Base-by-base conservation (phyloP, 2,888 invertebrate genomes). In the Dolichopus griseipennis region DNA sequence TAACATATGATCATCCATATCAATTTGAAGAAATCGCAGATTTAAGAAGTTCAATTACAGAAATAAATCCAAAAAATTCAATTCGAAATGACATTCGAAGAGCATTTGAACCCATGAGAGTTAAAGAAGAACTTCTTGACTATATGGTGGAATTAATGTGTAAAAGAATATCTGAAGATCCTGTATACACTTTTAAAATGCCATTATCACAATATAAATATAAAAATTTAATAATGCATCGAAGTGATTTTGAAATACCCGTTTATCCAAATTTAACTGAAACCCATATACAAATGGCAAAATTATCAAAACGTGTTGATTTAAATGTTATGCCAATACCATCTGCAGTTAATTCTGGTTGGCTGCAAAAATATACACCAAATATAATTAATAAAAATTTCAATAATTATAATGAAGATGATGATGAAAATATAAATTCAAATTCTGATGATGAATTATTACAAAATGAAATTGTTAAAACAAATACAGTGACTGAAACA, bases 211-310 rank as follows among this genome's bases (percentile, higher is more conserved):
- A 69, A 34, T 66, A 65, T 41, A 41, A 34, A 10, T 64, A 64
- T 65, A 62, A 64, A 27, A 63, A 27, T 18, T 41, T 76, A 7
- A 73, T 70, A 22, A 78, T 79, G 75, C 72, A 74, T 21, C 75
- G 78, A 22, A 77, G 74, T 62, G 78, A 78, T 69, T 79, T 81
- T 69, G 68, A 70, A 34, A 72, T 74, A 22, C 79, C 81, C 5
- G 75, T 74, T 43, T 81, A 80, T 72, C 81, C 81, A 15, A 80
- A 80, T 70, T 70, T 81, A 12, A 75, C 75, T 5, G 43, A 68
- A 52, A 65, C 70, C 0, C 73, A 75, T 68, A 72, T 75, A 67
- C 68, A 70, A 52, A 41, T 72, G 21, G 71, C 72, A 68, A 66
- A 69, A 63, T 37, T 64, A 64, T n/a, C 37, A 37, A 33, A n/a